Base-by-base conservation (phyloP, 2,888 invertebrate species). In the Rotaria magnacalcarata region DNA sequence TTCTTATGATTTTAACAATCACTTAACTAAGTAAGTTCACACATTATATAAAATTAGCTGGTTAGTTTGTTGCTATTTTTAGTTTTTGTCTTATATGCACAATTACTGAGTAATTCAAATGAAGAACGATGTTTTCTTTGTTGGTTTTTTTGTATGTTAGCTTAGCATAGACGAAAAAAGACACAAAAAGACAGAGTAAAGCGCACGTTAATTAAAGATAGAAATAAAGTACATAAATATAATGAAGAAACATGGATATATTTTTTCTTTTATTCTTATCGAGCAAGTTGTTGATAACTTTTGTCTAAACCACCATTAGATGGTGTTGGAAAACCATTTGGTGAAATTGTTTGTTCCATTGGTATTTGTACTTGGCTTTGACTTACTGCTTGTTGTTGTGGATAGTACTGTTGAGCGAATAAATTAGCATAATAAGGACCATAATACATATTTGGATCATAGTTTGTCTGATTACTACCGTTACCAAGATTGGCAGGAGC, bases 151-250 rank as follows among this genome's bases (percentile, higher is more conserved):
- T 27, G n/a, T 67, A 34, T 67, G 67, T 67, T 67, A 67, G 34
- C 67, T 67, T 34, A 67, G 67, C 67, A 34, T 67, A 67, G 67
- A 67, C 67, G 34, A 67, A 34, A 67, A 34, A 67, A 67, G 34
- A 67, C 67, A 67, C 67, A 41, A 67, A 67, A 67, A 56, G 67
- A 67, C 67, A 67, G 58, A 60, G 34, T 67, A 34, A 67, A 67
- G 67, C 67, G 67, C 34, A 67, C 19, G 34, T 67, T 67, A 27
- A 27, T 67, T 67, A 67, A 67, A 34, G 34, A 67, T 67, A 67
- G 67, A 67, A 67, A 67, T 67, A 67, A 67, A 67, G 67, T 67
- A 67, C 34, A 67, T 67, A 67, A 67, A 67, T 67, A 67, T 67
- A 67, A 67, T 67, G 67, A 67, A 34, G 67, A 67, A 34, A 67